phyloP scores from a whole-genome alignment of 2,888 invertebrate species.

The Lapara coniferarum region DNA sequence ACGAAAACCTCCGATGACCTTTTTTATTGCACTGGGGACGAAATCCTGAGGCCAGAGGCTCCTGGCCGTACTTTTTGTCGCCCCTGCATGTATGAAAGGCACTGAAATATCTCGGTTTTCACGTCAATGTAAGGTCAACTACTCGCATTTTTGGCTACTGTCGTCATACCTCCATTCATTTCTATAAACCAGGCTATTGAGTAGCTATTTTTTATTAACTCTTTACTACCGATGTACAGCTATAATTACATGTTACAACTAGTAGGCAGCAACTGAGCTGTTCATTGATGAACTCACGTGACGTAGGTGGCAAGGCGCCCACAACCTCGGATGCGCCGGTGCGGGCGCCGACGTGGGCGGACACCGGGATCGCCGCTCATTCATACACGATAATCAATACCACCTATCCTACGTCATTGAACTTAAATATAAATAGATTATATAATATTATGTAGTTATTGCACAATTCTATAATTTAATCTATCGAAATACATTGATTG shows the following conservation, averaged over 20 bases:
- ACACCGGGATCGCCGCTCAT: background rate
- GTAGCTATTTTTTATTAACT: background rate
- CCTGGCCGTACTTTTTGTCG: too few species aligned
- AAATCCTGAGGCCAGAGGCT: too few species aligned
- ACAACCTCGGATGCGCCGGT: constrained; percentile 4
- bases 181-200: background rate
- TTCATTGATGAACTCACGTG: constrained; percentile 15
- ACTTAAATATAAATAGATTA: background rate
- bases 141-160: background rate
- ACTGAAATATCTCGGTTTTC: background rate
- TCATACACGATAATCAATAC: constrained; percentile 14
- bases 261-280: background rate
- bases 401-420: background rate
- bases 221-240: background rate
- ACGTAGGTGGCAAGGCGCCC: constrained; percentile 15
- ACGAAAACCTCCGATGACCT: too few species aligned
- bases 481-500: too few species aligned
- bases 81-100: too few species aligned
- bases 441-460: too few species aligned
- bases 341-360: constrained; percentile 10
- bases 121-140: too few species aligned
- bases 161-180: background rate
- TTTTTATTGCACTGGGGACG: too few species aligned
- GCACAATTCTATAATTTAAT: too few species aligned
- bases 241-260: background rate